Percentiles rank a stretch among this genome's conserved stretches.
These are phyloP conservation scores for Turritopsis dohrnii DNA, from an alignment of 30 jellyfish, hydroid and myxozoan genomes.

Conservation along the genomic window DNA sequence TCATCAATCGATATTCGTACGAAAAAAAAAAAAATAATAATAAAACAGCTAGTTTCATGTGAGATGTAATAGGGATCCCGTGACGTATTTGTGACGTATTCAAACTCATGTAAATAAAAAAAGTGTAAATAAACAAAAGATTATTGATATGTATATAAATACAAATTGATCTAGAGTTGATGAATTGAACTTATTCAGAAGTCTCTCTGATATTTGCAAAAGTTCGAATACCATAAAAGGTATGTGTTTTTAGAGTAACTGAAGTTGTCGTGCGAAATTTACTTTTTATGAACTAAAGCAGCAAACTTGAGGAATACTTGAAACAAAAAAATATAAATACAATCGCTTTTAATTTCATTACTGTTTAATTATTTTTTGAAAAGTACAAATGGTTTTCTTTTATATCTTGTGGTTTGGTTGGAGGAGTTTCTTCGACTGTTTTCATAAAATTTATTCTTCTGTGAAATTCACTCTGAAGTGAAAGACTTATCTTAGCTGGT, in stretches of 20 bases:
- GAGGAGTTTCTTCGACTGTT: background rate
- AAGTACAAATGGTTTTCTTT: background rate
- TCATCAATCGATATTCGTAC: background rate
- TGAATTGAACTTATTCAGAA: background rate
- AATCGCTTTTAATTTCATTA: background rate
- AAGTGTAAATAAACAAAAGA: background rate
- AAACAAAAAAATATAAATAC: background rate
- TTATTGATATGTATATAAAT: background rate
- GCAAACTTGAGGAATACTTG: background rate
- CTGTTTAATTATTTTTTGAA: background rate
- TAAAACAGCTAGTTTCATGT: background rate
- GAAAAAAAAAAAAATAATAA: too few species aligned
- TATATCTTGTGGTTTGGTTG: background rate
- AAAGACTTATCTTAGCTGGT: too few species aligned
- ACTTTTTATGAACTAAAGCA: background rate
- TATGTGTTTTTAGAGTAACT: background rate
- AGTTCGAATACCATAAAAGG: background rate
- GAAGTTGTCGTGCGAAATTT: background rate
- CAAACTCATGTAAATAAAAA: background rate
- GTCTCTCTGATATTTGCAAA: background rate
- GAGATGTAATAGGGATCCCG: background rate
- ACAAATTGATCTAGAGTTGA: background rate
- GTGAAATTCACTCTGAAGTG: too few species aligned
- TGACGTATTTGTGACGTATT: background rate
- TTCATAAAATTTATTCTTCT: background rate